Conservation (phyloP, 2,113 vertebrate species). For the Clarias gariepinus region DNA sequence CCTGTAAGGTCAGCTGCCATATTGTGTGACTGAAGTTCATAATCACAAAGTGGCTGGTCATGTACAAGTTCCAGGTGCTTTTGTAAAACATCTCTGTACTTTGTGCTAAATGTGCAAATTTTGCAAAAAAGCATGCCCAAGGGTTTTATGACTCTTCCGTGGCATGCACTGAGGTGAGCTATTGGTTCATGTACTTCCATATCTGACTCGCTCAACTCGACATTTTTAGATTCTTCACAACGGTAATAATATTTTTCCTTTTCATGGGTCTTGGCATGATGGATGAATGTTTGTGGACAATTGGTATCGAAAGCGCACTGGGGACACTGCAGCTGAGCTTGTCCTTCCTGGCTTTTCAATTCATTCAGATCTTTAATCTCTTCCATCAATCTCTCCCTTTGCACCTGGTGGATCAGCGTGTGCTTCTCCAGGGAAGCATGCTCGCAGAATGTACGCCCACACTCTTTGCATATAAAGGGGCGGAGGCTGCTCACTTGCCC, state of each 20-base stretch:
- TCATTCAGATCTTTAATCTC: conserved; percentile 88
- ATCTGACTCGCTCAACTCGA: conserved; percentile 80
- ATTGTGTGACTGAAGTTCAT: conserved; percentile 40
- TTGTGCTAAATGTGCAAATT: conserved; percentile 79
- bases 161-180: conserved; percentile 77
- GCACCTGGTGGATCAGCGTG: conserved; percentile 93
- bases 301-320: conserved; percentile 82
- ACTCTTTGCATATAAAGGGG: conserved; percentile 90
- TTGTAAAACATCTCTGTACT: conserved; percentile 75
- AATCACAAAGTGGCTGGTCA: conserved; percentile 55
- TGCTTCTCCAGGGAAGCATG: conserved; percentile 87
- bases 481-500: conserved; percentile 83
- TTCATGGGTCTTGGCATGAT: conserved; percentile 82
- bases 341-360: conserved; percentile 79
- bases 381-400: conserved; percentile 84
- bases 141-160: conserved; percentile 68
- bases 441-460: conserved; percentile 91
- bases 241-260: conserved; percentile 87
- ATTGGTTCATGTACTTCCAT: conserved; percentile 80
- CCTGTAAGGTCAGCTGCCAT: conserved; percentile 21
- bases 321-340: conserved; percentile 76
- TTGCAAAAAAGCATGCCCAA: conserved; percentile 73
- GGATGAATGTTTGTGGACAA: conserved; percentile 85
- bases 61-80: conserved; percentile 80
- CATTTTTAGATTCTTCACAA: conserved; percentile 85